Base-by-base conservation (phyloP, 2,888 invertebrate species). In the Standfussiana lucernea region DNA sequence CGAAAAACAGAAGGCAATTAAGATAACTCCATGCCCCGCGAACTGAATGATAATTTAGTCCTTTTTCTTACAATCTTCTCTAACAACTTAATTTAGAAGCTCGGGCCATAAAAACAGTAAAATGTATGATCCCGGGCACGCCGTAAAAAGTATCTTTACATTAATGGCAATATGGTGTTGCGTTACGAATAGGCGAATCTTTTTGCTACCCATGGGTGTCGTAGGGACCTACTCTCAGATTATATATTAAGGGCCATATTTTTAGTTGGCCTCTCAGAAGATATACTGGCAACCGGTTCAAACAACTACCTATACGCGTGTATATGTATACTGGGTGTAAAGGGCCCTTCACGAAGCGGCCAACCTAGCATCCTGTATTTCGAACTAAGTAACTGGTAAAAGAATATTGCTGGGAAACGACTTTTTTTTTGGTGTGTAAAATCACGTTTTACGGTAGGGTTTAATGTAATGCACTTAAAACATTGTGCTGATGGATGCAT, bases 1-100 rank as follows among this genome's bases (percentile, higher is more conserved):
- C n/a, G 45, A 72, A 82, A 77, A 82, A 82, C 69, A 77, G 40
- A 42, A 64, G 62, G 67, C 62, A 82, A 78, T 82, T 74, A 78
- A 59, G 73, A 53, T 28, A 45, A 72, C 28, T 66, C 42, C 28
- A 24, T 74, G 50, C 67, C 50, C 50, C 67, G 66, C 45, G 70
- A 13, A 37, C 79, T 70, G 73, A 79, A 79, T 82, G 75, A 72
- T 62, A 79, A 82, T 47, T 72, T 32, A 24, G 62, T 72, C 35
- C 45, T 24, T 69, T 75, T 74, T 83, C 59, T 61, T 71, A 53
- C 18, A 66, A 37, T 72, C 72, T 81, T 73, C 45, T 82, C 62
- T 7, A n/a, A 77, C 78, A 79, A 75, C 53, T 56, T 62, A 72
- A 79, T 72, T 68, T 69, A 15, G 53, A 28, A 62, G 35, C 8